Conservation (phyloP, 2,888 invertebrate species). For the Meta bourneti region DNA sequence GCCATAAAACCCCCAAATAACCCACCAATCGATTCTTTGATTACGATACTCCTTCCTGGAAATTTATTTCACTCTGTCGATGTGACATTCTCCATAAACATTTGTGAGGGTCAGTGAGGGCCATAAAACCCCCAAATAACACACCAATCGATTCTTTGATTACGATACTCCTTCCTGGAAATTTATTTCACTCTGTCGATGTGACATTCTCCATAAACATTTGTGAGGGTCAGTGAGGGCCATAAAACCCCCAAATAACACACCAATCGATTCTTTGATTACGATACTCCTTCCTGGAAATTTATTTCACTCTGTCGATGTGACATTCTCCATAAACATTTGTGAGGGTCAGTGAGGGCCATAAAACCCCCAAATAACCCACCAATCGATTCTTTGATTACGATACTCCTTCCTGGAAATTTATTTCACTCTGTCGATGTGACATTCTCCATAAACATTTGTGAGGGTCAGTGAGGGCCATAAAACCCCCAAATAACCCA, state of each 20-base stretch:
- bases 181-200: background rate
- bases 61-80: background rate
- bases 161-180: background rate
- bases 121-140: too few species aligned
- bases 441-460: background rate
- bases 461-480: background rate
- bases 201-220: background rate
- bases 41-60: background rate
- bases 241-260: too few species aligned
- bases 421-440: background rate
- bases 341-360: background rate
- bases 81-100: background rate
- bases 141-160: too few species aligned
- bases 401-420: background rate
- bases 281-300: background rate
- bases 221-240: background rate
- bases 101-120: background rate
- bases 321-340: background rate
- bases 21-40: too few species aligned
- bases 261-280: too few species aligned
- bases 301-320: background rate
- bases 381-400: too few species aligned
- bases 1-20: too few species aligned
- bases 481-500: too few species aligned
- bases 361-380: too few species aligned